Evolutionary conservation across 2,888 invertebrate species (phyloP).

Genomic region (Aquatica leii): DNA sequence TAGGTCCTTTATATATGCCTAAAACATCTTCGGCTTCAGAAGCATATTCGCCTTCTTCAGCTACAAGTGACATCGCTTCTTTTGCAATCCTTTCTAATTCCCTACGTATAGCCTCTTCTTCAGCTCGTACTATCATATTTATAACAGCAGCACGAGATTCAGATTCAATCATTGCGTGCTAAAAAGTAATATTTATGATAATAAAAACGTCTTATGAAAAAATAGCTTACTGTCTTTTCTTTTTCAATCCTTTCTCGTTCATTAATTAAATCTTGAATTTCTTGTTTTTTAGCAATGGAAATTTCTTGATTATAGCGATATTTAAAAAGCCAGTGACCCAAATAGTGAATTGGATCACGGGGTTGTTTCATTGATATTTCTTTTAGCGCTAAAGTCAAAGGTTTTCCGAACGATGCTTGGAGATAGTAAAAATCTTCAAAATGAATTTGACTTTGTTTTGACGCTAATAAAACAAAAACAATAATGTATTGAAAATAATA

Average conservation of each 20-base stretch:
- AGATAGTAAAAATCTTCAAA: conserved; percentile 57
- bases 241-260: conserved; percentile 53
- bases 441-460: conserved; percentile 38
- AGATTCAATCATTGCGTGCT: neutral
- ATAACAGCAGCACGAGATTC: neutral
- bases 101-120: neutral
- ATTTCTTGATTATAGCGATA: conserved; percentile 61
- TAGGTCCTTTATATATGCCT: too few relatives aligned
- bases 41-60: too few relatives aligned
- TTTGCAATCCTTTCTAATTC: neutral
- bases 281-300: conserved; percentile 50
- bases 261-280: conserved; percentile 52
- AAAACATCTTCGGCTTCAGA: too few relatives aligned
- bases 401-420: conserved; percentile 55
- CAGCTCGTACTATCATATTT: neutral
- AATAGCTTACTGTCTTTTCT: conserved; percentile 50
- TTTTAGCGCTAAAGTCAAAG: conserved; percentile 59
- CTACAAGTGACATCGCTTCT: neutral
- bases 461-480: neutral
- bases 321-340: conserved; percentile 63
- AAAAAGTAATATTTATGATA: too few relatives aligned
- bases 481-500: too few relatives aligned
- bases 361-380: conserved; percentile 62
- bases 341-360: conserved; percentile 61
- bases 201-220: too few relatives aligned